Percentiles rank a stretch among this genome's conserved stretches.
phyloP scores from a whole-genome alignment of 1,140 invertebrate genomes.

The Nixonia krombeini region DNA sequence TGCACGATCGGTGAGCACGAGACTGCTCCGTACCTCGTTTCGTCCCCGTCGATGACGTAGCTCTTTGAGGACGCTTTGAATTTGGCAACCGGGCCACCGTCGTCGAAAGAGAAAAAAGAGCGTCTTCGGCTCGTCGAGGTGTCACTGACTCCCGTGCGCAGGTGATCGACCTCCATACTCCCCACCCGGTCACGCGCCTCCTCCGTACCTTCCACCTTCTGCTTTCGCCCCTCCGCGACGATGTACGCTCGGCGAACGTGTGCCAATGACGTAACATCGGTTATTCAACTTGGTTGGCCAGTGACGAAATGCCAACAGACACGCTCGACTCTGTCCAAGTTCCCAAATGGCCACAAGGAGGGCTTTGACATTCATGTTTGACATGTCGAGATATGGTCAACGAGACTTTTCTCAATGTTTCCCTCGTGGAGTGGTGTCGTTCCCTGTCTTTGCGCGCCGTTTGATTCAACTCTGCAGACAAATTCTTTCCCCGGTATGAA shows the following conservation, averaged over 20 bases:
- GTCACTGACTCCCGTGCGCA: conserved; percentile 72
- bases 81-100: conserved; percentile 40
- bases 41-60: conserved; percentile 19
- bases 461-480: too few species aligned
- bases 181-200: conserved; percentile 49
- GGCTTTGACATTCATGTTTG: too few species aligned
- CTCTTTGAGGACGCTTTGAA: too few species aligned
- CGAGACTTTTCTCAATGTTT: too few species aligned
- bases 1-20: conserved; percentile 6
- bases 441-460: too few species aligned
- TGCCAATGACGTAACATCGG: conserved; percentile 69
- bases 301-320: conserved; percentile 67
- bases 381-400: too few species aligned
- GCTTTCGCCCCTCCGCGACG: conserved; percentile 31
- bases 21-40: conserved; percentile 2
- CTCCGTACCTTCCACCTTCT: conserved; percentile 46
- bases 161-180: conserved; percentile 71
- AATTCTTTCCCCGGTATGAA: too few species aligned
- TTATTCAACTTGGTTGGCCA: conserved; percentile 70
- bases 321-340: conserved; percentile 50
- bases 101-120: conserved; percentile 53
- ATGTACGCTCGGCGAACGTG: conserved; percentile 54
- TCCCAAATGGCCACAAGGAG: conserved; percentile 28
- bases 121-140: conserved; percentile 62
- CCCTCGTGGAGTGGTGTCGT: too few species aligned